Base-by-base conservation (phyloP, 2,888 invertebrate species). In the Dynastes maya region DNA sequence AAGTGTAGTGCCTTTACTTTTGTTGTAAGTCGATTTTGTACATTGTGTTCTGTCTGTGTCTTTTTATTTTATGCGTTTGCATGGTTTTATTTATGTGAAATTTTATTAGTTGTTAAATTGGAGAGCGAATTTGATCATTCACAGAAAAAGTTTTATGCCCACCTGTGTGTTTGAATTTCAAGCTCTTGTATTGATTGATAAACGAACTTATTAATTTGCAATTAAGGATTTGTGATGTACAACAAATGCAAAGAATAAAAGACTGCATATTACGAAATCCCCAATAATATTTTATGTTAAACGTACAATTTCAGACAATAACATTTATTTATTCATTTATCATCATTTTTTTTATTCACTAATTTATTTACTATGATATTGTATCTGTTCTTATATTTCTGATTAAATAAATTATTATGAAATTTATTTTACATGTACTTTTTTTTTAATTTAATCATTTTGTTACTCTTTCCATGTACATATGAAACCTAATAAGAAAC, bases 181-280 rank as follows among this genome's bases (percentile, higher is more conserved):
- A 53, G 27, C 22, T 68, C 29, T 53, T 68, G 8, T 9, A 16
- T 68, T 68, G 27, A 68, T 51, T 29, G 16, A 63, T 22, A 61
- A 74, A 22, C 37, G 68, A 45, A 40, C 40, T 45, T 61, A 58
- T 45, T 72, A 13, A 61, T 29, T 71, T 53, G 32, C 53, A 61
- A 74, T 63, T 74, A 61, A 74, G 61, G 61, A 74, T 74, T 61
- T 61, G 72, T 74, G 72, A 61, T 61, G 72, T 74, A 74, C 49
- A 74, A 55, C 61, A 74, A 58, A 58, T 45, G 72, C 45, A 61
- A 74, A 74, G 72, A 74, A 74, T 74, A 74, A 74, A 74, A 74
- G 72, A 74, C 72, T 74, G 72, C 72, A 29, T 61, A 74, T 45
- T 74, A 61, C 40, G 27, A 49, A 61, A 74, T 74, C 61, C 72